Conservation (phyloP, 2,888 invertebrate species). For the Ectemnius continuus region DNA sequence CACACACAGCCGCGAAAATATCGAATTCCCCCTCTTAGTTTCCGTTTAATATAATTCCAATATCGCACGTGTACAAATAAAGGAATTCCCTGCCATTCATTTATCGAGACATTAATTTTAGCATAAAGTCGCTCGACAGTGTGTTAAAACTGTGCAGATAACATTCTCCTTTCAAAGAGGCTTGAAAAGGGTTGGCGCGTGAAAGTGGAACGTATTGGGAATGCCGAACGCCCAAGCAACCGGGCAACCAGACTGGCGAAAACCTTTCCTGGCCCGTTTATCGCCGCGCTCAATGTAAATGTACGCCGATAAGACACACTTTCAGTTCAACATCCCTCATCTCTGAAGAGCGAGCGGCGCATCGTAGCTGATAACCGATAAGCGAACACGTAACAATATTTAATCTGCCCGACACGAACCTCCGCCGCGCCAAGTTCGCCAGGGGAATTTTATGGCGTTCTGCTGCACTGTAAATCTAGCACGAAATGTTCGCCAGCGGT, state of each 20-base stretch:
- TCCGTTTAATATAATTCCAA: no score
- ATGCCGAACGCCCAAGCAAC: no score
- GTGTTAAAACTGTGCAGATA: no score
- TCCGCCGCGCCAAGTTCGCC: not conserved
- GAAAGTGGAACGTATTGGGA: no score
- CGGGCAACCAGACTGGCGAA: no score
- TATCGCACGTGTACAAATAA: no score
- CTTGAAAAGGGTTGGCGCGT: no score
- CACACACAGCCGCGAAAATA: not conserved
- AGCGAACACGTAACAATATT: slow-evolving; percentile 10
- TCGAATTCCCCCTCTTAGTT: not conserved
- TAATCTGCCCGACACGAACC: not conserved
- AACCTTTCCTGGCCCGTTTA: not conserved
- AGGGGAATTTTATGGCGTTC: not conserved
- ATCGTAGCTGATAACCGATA: slow-evolving; percentile 8
- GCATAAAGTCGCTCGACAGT: no score
- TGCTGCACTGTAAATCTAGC: not conserved
- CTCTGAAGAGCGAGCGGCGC: not conserved
- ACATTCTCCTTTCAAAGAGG: no score
- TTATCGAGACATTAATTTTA: no score
- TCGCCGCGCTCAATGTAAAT: not conserved
- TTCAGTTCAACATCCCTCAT: slow-evolving; percentile 8
- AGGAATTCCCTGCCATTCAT: no score
- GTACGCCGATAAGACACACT: not conserved
- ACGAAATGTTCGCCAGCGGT: no score